Percentiles rank a stretch among this genome's conserved stretches.
These are phyloP conservation scores for Stictonetta naevosa DNA, from an alignment of 2,113 vertebrate genomes.

Conservation along the genomic window DNA sequence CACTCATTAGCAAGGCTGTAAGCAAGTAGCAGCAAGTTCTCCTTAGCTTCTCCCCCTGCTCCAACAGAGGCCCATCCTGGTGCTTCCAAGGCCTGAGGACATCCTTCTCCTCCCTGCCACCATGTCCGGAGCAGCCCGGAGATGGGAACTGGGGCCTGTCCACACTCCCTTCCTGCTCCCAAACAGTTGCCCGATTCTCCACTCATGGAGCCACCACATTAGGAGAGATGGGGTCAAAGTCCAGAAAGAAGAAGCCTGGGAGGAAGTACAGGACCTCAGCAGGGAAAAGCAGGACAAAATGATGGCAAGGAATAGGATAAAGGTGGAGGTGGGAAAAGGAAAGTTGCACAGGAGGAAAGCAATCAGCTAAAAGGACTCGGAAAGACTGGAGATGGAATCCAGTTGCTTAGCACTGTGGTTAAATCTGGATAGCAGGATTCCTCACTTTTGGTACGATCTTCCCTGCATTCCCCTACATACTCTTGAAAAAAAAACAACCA, in stretches of 20 bases:
- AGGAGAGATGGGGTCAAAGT: neutral
- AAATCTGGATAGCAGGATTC: neutral
- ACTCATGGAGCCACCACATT: neutral
- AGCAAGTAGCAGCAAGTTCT: neutral
- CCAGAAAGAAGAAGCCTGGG: neutral
- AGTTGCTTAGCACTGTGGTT: neutral
- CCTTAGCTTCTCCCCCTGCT: neutral
- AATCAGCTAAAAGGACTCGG: neutral
- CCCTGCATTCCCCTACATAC: neutral
- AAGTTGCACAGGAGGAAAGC: neutral
- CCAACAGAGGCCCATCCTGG: neutral
- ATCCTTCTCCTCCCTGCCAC: neutral
- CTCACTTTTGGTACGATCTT: neutral
- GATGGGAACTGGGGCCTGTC: too few species aligned
- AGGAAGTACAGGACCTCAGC: neutral
- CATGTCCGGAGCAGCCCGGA: too few species aligned
- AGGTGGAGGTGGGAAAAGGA: neutral
- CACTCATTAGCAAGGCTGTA: neutral
- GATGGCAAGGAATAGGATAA: neutral
- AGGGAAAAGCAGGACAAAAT: neutral
- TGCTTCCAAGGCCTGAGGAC: neutral
- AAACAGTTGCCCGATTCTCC: neutral
- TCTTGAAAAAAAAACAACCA: neutral
- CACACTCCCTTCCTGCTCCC: neutral
- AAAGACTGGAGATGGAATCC: neutral